Evolutionary conservation across 2,888 invertebrate species (phyloP).

Genomic region (Lithodes maja): DNA sequence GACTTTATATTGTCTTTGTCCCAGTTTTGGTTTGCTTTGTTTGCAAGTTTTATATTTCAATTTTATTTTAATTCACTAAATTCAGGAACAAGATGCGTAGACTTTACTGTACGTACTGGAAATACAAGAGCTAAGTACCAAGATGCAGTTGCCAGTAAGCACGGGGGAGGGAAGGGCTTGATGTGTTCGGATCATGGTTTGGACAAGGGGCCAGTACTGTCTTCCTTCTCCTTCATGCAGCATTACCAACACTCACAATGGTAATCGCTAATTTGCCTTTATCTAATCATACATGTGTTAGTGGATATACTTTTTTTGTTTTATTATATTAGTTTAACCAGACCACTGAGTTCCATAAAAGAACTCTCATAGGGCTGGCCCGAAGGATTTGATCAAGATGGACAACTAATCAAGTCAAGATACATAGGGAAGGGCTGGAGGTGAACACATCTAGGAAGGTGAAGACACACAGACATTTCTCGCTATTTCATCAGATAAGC

Average conservation of each 20-base stretch:
- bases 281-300: neutral
- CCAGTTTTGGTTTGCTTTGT: no score
- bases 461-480: no score
- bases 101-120: neutral
- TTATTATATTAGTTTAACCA: no score
- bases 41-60: no score
- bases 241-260: neutral
- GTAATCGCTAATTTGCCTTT: neutral
- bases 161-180: neutral
- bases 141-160: neutral
- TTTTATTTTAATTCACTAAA: neutral
- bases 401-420: no score
- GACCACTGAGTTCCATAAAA: no score
- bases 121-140: neutral
- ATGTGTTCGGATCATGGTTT: neutral
- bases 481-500: no score
- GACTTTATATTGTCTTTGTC: no score
- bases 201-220: neutral
- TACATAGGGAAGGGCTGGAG: no score
- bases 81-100: neutral
- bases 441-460: no score
- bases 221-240: neutral
- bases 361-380: no score
- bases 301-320: neutral
- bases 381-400: no score